phyloP scores from a whole-genome alignment of 2,888 invertebrate species.

The Caenorhabditis drosophilae region DNA sequence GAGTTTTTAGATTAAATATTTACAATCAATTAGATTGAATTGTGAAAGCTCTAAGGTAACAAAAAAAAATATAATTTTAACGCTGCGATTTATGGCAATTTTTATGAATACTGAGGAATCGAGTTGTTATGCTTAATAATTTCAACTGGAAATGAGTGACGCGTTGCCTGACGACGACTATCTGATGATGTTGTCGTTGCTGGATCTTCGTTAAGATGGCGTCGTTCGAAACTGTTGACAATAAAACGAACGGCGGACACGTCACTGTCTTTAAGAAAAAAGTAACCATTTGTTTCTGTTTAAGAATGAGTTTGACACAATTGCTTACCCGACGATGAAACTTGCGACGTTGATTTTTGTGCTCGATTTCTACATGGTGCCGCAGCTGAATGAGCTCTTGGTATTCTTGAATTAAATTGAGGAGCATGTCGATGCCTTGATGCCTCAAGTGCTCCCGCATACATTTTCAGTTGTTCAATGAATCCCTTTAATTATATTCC shows the following conservation, averaged over 20 bases:
- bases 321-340: slow-evolving; percentile 2
- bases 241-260: slow-evolving; percentile 22
- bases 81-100: not conserved
- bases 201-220: not conserved
- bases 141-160: slow-evolving; percentile 39
- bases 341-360: not conserved
- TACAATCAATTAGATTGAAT: too few species aligned
- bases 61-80: too few species aligned
- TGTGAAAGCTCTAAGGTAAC: too few species aligned
- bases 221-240: slow-evolving; percentile 26
- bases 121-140: slow-evolving; percentile 24
- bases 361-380: not conserved
- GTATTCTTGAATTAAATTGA: slow-evolving; percentile 19
- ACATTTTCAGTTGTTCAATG: slow-evolving; percentile 89
- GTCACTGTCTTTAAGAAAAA: slow-evolving; percentile 1
- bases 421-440: slow-evolving; percentile 28
- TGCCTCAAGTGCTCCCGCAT: slow-evolving; percentile 92
- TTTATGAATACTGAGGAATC: slow-evolving; percentile 29
- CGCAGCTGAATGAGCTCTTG: slow-evolving; percentile 20
- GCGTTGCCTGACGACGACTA: not conserved
- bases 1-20: too few species aligned
- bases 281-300: not conserved
- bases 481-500: slow-evolving; percentile 76
- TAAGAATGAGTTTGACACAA: not conserved
- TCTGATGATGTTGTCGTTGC: not conserved